Base-by-base conservation (phyloP, 2,113 vertebrate genomes). In the Illadopsis cleaveri region DNA sequence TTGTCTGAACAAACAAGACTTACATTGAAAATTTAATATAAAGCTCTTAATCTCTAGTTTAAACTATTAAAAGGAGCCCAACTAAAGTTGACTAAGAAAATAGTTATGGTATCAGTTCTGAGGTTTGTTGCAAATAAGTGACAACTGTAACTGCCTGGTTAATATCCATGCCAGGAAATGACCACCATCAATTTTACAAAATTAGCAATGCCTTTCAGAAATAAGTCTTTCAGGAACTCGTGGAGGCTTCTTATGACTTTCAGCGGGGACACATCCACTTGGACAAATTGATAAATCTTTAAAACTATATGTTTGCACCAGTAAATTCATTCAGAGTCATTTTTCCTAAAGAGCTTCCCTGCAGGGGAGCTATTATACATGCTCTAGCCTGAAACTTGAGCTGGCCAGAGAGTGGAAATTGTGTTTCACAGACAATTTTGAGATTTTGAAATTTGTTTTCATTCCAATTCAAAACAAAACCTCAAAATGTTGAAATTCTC, bases 381-480 rank as follows among this genome's bases (percentile, higher is more conserved):
- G 65, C 47, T 91, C 23, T 75, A 87, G 86, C 65, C 86, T 76
- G 94, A 94, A 94, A 97, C 69, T 91, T 54, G 79, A 96, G 87
- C 54, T 90, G 82, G 27, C 40, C 60, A 71, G 72, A 90, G 92
- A 95, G 95, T 96, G 96, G 93, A 94, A 96, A 96, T 94, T 95
- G 71, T 96, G 90, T 93, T 95, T 92, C 85, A 94, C 68, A 96
- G 93, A 92, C 60, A 11, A 96, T 94, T 95, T 96, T 96, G 86
- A 96, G 91, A 97, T 97, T 97, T 97, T 96, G 96, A 96, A 96
- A 96, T 96, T 97, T 95, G 82, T 94, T 96, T 97, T 97, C 88
- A 86, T 96, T 96, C 93, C 92, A 93, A 79, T 94, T 94, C 88
- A 81, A 87, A 97, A 94, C 93, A 96, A 93, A 92, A 96, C 93